phyloP scores from a whole-genome alignment of 2,797 vertebrate species.

The Siniperca obscura region DNA sequence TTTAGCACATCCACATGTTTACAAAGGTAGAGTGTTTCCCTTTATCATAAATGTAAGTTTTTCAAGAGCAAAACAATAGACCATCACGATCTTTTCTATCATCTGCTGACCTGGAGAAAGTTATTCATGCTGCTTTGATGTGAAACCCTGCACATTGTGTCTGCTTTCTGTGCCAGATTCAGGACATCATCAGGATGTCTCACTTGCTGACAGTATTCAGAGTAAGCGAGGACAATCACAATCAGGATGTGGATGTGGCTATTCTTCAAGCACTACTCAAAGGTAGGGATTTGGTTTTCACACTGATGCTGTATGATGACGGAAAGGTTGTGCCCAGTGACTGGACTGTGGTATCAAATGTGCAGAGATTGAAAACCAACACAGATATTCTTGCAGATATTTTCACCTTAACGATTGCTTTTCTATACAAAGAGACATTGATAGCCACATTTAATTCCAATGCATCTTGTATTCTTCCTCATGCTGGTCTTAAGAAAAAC shows the following conservation, averaged over 20 bases:
- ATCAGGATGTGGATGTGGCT: constrained; percentile 90
- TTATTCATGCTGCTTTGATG: neutral
- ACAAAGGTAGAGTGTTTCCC: too few relatives aligned
- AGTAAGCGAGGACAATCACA: constrained; percentile 88
- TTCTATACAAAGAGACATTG: neutral
- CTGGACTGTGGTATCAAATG: constrained; percentile 27
- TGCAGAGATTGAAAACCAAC: neutral
- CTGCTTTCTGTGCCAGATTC: constrained; percentile 86
- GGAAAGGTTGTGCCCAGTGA: constrained; percentile 5
- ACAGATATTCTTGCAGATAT: constrained; percentile 11
- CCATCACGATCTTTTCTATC: neutral
- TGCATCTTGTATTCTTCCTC: neutral
- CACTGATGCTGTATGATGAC: neutral
- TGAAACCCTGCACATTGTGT: neutral
- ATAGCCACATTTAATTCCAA: neutral
- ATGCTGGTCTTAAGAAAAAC: neutral
- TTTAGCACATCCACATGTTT: too few relatives aligned
- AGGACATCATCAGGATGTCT: constrained; percentile 90
- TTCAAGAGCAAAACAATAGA: too few relatives aligned
- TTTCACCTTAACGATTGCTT: constrained; percentile 5
- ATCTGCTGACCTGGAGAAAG: neutral
- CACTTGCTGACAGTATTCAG: constrained; percentile 93
- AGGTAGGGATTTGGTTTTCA: constrained; percentile 80
- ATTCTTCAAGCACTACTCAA: constrained; percentile 96
- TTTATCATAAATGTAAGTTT: too few relatives aligned